Base-by-base conservation (phyloP, 2,113 vertebrate genomes). In the Electrona antarctica region DNA sequence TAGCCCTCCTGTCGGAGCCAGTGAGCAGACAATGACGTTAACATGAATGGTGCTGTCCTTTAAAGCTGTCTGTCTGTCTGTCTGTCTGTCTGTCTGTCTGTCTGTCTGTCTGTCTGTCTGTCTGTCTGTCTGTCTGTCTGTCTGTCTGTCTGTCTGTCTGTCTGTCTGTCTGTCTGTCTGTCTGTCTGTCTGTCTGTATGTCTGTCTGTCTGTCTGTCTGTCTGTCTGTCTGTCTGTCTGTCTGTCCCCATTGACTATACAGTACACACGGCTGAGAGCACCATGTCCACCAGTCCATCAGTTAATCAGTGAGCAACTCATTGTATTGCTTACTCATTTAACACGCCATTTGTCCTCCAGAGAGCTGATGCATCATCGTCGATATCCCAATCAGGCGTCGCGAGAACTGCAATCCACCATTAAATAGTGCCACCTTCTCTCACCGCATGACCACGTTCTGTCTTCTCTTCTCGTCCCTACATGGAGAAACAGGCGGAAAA, bases 11-110 rank as follows among this genome's bases (percentile, higher is more conserved):
- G 86, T 87, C 84, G 82, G 71, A 81, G 71, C 67, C 72, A 9
- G 63, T 84, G 81, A 82, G 84, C 77, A 83, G 71, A 80, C 51
- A 78, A 78, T 80, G 85, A 81, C 88, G 86, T 80, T 87, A 84
- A 80, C 78, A 76, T 73, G 77, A 67, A 73, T 58, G 11, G 77
- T 67, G 56, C 79, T 79, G 88, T 87, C 84, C 81, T 77, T 85
- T 77, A 61, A 79, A 85, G 78, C 80, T 66, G 8, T 12, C 14
- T 56, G 54, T 56, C 33, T 41, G 29, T 4, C 62, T 64, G 60
- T 64, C 62, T 41, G n/a, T n/a, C n/a, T n/a, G n/a, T n/a, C n/a
- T n/a, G 77, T 73, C 78, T 15, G 64, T 66, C 50, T 75, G 79
- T 73, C 78, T 15, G 64, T 66, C 50, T n/a, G 77, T 73, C 78